phyloP scores from a whole-genome alignment of 1,140 invertebrate species.

The Nebria ingens region DNA sequence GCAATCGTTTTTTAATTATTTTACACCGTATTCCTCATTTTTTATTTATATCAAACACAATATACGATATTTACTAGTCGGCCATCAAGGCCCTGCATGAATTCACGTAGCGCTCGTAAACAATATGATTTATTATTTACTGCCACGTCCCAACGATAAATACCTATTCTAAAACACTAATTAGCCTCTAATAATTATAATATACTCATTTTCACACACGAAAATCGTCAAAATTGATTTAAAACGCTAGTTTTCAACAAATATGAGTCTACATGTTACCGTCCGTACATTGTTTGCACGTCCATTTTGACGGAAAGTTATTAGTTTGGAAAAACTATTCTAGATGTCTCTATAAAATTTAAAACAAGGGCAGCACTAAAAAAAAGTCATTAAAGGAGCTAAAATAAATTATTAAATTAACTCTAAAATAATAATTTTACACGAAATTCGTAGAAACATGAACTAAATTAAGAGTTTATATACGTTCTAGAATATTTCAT shows the following conservation, averaged over 20 bases:
- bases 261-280: not conserved
- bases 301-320: constrained; percentile 7
- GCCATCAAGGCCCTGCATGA: not conserved
- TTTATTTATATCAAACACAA: not conserved
- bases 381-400: too few species aligned
- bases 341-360: too few species aligned
- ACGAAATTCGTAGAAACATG: too few species aligned
- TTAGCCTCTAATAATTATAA: not conserved
- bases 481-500: too few species aligned
- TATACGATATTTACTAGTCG: not conserved
- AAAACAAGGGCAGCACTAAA: too few species aligned
- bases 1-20: not conserved
- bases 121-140: not conserved
- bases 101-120: not conserved
- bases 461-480: too few species aligned
- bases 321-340: too few species aligned
- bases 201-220: not conserved
- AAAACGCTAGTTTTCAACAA: not conserved
- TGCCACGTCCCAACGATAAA: not conserved
- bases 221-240: not conserved
- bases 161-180: not conserved
- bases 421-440: too few species aligned
- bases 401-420: too few species aligned
- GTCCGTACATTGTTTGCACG: not conserved
- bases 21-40: not conserved